Conservation (phyloP, 2,113 vertebrate genomes). For the Nesoenas mayeri region DNA sequence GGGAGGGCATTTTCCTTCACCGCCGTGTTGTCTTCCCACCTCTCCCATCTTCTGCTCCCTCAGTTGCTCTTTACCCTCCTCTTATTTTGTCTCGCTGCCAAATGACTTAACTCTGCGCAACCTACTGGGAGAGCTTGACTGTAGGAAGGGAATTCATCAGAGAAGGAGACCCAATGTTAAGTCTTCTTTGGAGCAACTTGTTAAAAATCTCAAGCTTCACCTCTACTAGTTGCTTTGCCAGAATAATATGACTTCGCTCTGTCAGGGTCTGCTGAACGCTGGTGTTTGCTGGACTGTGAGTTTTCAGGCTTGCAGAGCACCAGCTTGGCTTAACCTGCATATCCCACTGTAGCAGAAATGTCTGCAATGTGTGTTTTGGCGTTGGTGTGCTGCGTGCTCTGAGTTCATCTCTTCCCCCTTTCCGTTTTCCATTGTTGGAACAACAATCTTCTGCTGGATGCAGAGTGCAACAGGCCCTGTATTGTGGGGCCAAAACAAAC, state of each 20-base stretch:
- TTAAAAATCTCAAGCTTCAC: neutral
- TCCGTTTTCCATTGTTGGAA: constrained; percentile 50
- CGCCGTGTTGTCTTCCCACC: neutral
- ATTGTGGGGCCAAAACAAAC: constrained; percentile 48
- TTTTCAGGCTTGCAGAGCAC: neutral
- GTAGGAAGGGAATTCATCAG: neutral
- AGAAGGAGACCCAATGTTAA: neutral
- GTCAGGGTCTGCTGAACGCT: neutral
- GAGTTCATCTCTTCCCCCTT: constrained; percentile 44
- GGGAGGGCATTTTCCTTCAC: neutral
- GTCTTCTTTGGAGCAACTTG: neutral
- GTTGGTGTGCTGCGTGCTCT: neutral
- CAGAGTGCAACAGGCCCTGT: neutral
- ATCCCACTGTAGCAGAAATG: neutral
- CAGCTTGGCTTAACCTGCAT: neutral
- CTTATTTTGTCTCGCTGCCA: neutral
- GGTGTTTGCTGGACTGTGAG: neutral
- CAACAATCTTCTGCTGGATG: constrained; percentile 43
- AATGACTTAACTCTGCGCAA: neutral
- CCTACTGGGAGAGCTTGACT: neutral
- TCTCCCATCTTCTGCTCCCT: neutral
- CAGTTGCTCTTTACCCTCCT: neutral
- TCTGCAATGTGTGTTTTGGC: constrained; percentile 33
- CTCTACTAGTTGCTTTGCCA: neutral
- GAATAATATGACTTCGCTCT: neutral